Base-by-base conservation (phyloP, 2,888 invertebrate species). In the Antitype chi region DNA sequence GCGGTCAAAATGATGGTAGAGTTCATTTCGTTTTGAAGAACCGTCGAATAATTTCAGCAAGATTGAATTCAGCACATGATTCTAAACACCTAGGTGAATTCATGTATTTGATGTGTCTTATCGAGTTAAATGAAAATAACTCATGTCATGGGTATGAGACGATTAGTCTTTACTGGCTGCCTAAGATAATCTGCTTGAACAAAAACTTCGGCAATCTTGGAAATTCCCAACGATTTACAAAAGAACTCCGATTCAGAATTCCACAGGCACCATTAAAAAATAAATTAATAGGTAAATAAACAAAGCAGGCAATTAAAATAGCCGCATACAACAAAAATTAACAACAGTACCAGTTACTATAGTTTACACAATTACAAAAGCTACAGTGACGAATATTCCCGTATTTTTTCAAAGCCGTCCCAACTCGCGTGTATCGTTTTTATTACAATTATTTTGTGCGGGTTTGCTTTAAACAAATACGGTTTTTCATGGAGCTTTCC, bases 391-490 rank as follows among this genome's bases (percentile, higher is more conserved):
- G 52, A 70, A 74, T 57, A 38, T 78, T 57, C 32, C 5, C 15
- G 38, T 69, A 69, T 74, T 70, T 77, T 85, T 86, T 53, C 32
- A 57, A 72, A 73, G 25, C 59, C 4, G 28, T 17, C 47, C 20
- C 62, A 55, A 82, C 60, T 38, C 53, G 38, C n/a, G 5, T 59
- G 59, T 74, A 32, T 55, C 63, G 60, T 52, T 78, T 85, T 81
- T 85, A 75, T 76, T 53, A 63, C 68, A 73, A 71, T 62, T 78
- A 85, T 87, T 85, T 68, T 76, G 43, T 67, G 9, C 47, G 20
- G 60, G 62, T 64, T 76, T 66, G 53, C 0, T 75, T 75, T 68
- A 62, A 70, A 63, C 25, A 82, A 82, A 85, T 74, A 85, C 59
- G n/a, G 68, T 74, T 70, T 75, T 76, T 70, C 53, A 73, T 73